Conservation (phyloP, 2,113 vertebrate species). For the Phrynocephalus versicolor region DNA sequence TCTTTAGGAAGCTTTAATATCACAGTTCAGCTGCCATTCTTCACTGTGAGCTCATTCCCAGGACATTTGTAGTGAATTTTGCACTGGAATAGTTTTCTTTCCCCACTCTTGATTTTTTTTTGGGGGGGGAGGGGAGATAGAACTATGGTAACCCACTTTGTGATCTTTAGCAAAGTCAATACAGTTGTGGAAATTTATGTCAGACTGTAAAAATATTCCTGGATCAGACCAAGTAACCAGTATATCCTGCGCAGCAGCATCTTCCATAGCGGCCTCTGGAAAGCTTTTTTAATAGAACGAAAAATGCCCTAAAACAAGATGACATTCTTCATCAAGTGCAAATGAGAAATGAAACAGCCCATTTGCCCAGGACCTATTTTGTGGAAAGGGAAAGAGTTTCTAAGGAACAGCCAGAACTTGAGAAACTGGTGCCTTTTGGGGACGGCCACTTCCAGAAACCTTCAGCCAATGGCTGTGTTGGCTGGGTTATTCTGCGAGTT, state of each 20-base stretch:
- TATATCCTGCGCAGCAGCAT: too few species aligned
- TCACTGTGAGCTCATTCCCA: neutral
- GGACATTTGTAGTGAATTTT: neutral
- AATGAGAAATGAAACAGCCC: too few species aligned
- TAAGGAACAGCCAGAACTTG: neutral
- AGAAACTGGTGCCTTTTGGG: neutral
- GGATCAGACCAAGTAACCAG: too few species aligned
- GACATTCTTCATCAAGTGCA: too few species aligned
- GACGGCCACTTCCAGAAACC: neutral
- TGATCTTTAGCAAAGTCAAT: neutral
- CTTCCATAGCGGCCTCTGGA: too few species aligned
- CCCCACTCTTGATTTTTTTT: neutral
- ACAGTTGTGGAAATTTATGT: neutral
- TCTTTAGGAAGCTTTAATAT: neutral
- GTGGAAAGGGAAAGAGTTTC: too few species aligned
- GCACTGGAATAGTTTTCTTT: neutral
- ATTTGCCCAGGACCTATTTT: too few species aligned
- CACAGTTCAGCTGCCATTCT: neutral
- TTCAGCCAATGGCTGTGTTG: neutral
- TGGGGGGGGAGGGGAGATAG: too few species aligned
- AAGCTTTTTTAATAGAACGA: too few species aligned
- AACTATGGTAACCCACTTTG: neutral
- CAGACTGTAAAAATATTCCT: too few species aligned
- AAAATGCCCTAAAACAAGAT: too few species aligned
- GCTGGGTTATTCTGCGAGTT: neutral